Conservation (phyloP, 2,113 vertebrate species). For the Camelus dromedarius region DNA sequence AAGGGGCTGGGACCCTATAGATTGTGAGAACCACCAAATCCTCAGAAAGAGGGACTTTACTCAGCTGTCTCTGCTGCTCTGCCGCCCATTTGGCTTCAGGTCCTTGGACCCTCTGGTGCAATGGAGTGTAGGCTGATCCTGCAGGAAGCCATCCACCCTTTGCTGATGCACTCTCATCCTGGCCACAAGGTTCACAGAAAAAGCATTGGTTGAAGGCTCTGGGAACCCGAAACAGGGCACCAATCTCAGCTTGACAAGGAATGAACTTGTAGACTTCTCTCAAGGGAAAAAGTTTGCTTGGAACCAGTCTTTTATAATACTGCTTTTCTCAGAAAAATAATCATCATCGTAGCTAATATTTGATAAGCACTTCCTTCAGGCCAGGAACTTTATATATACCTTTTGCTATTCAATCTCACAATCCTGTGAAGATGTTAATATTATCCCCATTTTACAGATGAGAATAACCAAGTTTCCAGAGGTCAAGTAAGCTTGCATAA, state of each 20-base stretch:
- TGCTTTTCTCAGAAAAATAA: background rate
- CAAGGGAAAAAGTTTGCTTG: background rate
- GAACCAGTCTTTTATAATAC: background rate
- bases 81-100: background rate
- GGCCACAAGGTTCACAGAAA: background rate
- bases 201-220: background rate
- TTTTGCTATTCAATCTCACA: constrained; percentile 8
- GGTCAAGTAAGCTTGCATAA: background rate
- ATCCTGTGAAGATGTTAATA: background rate
- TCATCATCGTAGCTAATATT: background rate
- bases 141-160: background rate
- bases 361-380: background rate
- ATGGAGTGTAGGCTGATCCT: background rate
- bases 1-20: background rate
- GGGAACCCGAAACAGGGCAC: background rate
- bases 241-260: background rate
- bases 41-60: background rate
- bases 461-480: background rate
- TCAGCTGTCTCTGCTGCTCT: background rate
- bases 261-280: background rate
- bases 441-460: background rate
- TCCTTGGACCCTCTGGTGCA: background rate
- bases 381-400: background rate
- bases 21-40: background rate
- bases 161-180: background rate